Evolutionary conservation across 2,888 invertebrate genomes (phyloP).

Genomic region (Campoplex capitator): DNA sequence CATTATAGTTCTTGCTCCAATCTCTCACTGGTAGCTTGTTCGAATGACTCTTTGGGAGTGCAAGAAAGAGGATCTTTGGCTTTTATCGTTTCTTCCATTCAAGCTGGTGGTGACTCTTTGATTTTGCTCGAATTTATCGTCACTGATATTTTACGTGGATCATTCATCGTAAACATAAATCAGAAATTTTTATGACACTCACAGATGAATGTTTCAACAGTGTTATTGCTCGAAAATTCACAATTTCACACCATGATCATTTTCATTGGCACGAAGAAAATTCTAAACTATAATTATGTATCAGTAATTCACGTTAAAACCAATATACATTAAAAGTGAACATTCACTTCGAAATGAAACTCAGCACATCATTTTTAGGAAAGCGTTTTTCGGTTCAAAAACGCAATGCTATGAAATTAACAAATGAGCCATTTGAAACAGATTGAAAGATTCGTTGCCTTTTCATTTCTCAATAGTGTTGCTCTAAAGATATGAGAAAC

Average conservation of each 20-base stretch:
- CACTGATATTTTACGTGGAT: constrained; percentile 68
- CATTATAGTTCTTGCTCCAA: constrained; percentile 81
- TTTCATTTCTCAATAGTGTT: neutral
- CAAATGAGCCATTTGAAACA: constrained; percentile 1
- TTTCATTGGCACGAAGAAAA: neutral
- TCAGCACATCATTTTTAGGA: neutral
- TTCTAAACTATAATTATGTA: too few relatives aligned
- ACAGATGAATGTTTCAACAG: constrained; percentile 2
- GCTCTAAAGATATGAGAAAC: constrained; percentile 17
- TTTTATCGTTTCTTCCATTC: constrained; percentile 68
- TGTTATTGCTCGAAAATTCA: neutral
- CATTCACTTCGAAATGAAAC: neutral
- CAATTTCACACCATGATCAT: neutral
- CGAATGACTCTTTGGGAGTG: constrained; percentile 23
- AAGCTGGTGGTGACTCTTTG: constrained; percentile 77
- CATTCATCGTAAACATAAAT: neutral
- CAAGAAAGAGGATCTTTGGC: constrained; percentile 32
- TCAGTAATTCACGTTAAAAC: neutral
- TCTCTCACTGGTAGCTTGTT: constrained; percentile 38
- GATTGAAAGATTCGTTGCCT: neutral
- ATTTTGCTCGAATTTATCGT: constrained; percentile 81
- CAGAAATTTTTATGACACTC: neutral
- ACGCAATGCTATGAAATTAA: neutral
- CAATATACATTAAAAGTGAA: neutral
- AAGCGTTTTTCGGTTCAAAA: neutral